Conservation (phyloP, 2,113 vertebrate genomes). For the Erinaceus europaeus region DNA sequence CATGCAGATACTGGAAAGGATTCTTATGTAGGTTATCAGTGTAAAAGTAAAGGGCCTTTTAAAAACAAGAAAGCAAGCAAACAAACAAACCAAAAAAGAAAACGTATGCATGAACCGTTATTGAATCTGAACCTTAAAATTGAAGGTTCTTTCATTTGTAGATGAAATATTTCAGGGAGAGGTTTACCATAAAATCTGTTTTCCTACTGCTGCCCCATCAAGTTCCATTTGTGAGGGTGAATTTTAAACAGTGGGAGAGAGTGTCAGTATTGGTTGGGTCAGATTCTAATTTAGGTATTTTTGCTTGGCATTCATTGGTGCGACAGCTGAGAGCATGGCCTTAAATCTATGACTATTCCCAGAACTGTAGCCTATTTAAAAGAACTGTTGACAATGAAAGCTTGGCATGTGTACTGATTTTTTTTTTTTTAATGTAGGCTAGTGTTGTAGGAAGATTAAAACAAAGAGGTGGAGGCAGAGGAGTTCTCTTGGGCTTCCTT, state of each 20-base stretch:
- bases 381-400: constrained; percentile 31
- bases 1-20: constrained; percentile 55
- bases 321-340: constrained; percentile 27
- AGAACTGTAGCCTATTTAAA: constrained; percentile 39
- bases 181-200: constrained; percentile 39
- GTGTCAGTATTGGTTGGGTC: not conserved
- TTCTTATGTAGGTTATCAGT: constrained; percentile 38
- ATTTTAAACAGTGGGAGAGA: constrained; percentile 23
- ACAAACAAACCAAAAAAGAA: constrained; percentile 65
- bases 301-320: constrained; percentile 12
- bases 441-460: constrained; percentile 32
- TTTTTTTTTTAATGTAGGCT: constrained; percentile 63
- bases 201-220: constrained; percentile 3
- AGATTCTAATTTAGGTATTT: constrained; percentile 43
- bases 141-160: constrained; percentile 57
- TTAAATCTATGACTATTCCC: constrained; percentile 37
- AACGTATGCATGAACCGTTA: constrained; percentile 31
- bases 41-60: constrained; percentile 62
- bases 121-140: constrained; percentile 68
- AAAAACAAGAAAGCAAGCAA: too few relatives aligned
- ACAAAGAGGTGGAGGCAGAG: constrained; percentile 13
- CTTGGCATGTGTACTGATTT: constrained; percentile 38
- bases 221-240: constrained; percentile 36
- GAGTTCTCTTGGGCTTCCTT: not conserved
- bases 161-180: constrained; percentile 8